Conservation (phyloP, 2,888 invertebrate species). For the Tetanocera ferruginea region DNA sequence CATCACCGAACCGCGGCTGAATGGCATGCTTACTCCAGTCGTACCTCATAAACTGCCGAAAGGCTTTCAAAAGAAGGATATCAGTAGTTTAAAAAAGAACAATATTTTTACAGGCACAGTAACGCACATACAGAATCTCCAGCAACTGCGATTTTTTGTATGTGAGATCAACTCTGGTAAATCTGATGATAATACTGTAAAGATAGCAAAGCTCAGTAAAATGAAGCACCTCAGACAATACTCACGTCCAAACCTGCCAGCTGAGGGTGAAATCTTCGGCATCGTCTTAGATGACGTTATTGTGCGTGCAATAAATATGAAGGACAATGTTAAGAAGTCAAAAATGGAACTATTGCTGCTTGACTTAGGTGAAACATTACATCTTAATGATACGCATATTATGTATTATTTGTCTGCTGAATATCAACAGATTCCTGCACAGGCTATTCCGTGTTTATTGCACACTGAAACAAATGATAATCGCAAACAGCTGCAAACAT, state of each 20-base stretch:
- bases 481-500: slow-evolving; percentile 4
- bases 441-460: slow-evolving; percentile 47
- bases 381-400: slow-evolving; percentile 36
- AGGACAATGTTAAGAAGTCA: neutral
- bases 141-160: slow-evolving; percentile 42
- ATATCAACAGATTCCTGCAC: slow-evolving; percentile 43
- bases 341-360: slow-evolving; percentile 32
- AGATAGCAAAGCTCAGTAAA: slow-evolving; percentile 40
- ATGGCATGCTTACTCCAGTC: no score
- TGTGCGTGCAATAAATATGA: slow-evolving; percentile 44
- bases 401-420: slow-evolving; percentile 45
- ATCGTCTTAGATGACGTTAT: slow-evolving; percentile 48
- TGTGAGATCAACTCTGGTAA: slow-evolving; percentile 37
- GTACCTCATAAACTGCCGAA: no score
- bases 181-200: neutral
- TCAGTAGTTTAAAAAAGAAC: slow-evolving; percentile 37
- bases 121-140: slow-evolving; percentile 43
- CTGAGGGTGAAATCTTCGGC: slow-evolving; percentile 46
- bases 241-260: slow-evolving; percentile 29
- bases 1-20: no score
- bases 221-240: slow-evolving; percentile 47
- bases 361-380: slow-evolving; percentile 49
- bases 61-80: neutral
- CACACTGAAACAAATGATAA: neutral
- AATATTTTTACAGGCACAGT: slow-evolving; percentile 38